phyloP scores from a whole-genome alignment of 1,140 invertebrate genomes.

The Euura lappo region DNA sequence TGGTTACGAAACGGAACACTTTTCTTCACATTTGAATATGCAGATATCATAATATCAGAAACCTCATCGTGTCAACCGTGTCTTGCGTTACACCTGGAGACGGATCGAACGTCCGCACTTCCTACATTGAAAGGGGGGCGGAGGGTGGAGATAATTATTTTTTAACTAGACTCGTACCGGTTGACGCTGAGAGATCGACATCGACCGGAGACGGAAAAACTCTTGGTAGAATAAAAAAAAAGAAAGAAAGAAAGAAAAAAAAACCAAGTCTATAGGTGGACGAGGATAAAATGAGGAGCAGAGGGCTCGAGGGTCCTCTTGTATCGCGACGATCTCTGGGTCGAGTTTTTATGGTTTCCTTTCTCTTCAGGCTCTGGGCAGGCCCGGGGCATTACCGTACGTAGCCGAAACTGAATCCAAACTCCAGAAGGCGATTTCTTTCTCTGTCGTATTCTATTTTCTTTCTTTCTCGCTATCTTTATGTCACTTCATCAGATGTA shows the following conservation, averaged over 20 bases:
- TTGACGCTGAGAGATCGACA: too few relatives aligned
- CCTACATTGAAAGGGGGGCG: too few relatives aligned
- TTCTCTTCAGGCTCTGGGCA: neutral
- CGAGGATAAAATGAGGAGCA: neutral
- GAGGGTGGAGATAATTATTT: too few relatives aligned
- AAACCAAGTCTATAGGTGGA: too few relatives aligned
- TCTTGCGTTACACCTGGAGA: too few relatives aligned
- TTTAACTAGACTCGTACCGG: too few relatives aligned
- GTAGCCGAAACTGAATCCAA: neutral
- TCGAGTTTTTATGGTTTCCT: constrained; percentile 15
- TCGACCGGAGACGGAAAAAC: too few relatives aligned
- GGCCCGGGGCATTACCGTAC: constrained; percentile 5
- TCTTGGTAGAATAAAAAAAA: neutral
- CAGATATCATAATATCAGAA: neutral
- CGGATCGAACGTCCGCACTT: too few relatives aligned
- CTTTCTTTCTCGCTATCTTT: neutral
- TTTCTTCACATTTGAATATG: neutral
- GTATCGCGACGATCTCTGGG: constrained; percentile 13
- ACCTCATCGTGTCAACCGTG: too few relatives aligned
- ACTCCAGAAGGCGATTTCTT: neutral
- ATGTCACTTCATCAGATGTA: too few relatives aligned
- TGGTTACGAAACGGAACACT: neutral
- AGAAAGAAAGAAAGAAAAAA: neutral
- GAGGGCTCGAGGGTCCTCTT: neutral
- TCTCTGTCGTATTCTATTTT: neutral